Conservation (phyloP, 2,888 invertebrate species). For the Zeuzera pyrina region DNA sequence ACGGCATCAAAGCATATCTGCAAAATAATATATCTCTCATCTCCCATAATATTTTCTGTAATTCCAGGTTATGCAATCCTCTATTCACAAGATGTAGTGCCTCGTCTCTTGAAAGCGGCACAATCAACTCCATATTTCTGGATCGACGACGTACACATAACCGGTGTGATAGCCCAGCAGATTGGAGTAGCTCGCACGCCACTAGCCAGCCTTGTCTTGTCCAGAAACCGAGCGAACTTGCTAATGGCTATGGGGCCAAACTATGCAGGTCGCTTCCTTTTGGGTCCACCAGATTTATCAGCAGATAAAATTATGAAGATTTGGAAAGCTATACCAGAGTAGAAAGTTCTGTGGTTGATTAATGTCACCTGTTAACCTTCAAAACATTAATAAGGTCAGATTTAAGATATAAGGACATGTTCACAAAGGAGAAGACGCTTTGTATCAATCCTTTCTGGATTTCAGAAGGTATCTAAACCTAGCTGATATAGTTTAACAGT, state of each 20-base stretch:
- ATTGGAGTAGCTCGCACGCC: conserved; percentile 71
- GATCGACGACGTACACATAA: conserved; percentile 88
- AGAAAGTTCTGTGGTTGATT: background rate
- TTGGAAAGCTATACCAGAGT: conserved; percentile 50
- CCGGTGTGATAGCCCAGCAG: conserved; percentile 76
- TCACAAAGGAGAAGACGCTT: too few species aligned
- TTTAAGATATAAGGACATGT: too few species aligned
- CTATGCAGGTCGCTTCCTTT: conserved; percentile 54
- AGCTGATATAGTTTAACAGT: too few species aligned
- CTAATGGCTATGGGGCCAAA: conserved; percentile 27
- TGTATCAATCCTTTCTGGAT: too few species aligned
- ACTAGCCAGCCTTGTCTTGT: conserved; percentile 52
- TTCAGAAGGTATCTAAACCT: too few species aligned
- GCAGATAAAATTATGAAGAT: conserved; percentile 58
- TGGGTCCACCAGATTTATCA: conserved; percentile 68
- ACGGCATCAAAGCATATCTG: too few species aligned
- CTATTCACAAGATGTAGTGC: conserved; percentile 76
- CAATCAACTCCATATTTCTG: conserved; percentile 80
- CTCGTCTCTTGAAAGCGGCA: conserved; percentile 71
- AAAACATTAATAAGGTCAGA: too few species aligned
- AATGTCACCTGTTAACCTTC: too few species aligned
- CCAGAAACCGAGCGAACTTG: conserved; percentile 25
- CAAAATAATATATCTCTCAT: too few species aligned
- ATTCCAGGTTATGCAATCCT: conserved; percentile 74
- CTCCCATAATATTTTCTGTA: too few species aligned